Evolutionary conservation across 2,888 invertebrate species (phyloP).

Genomic region (Yponomeuta malinellus): DNA sequence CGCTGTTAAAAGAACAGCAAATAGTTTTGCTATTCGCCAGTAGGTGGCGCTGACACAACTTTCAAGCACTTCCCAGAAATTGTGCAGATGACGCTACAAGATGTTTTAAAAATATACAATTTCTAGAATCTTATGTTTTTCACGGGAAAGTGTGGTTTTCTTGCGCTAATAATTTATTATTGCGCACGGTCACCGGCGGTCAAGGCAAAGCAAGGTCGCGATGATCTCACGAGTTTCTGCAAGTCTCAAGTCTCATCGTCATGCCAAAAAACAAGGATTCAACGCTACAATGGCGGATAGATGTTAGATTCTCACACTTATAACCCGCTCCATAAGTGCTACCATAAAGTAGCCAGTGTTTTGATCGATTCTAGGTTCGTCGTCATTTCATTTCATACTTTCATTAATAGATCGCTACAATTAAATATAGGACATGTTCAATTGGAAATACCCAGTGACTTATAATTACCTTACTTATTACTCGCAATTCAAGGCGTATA

Average conservation of each 20-base stretch:
- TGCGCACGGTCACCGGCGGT: conserved; percentile 23
- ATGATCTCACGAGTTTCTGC: conserved; percentile 4
- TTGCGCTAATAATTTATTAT: conserved; percentile 19
- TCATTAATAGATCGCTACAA: too few relatives aligned
- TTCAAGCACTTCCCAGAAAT: neutral
- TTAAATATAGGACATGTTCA: too few relatives aligned
- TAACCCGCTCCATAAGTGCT: too few relatives aligned
- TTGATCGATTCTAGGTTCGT: too few relatives aligned
- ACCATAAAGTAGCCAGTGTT: too few relatives aligned
- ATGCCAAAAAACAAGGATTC: too few relatives aligned
- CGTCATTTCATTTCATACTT: too few relatives aligned
- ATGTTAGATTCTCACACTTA: too few relatives aligned
- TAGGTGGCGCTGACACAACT: conserved; percentile 29
- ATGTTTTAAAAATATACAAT: neutral
- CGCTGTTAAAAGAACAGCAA: conserved; percentile 14
- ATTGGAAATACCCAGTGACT: too few relatives aligned
- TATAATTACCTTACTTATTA: too few relatives aligned
- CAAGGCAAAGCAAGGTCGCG: conserved; percentile 41
- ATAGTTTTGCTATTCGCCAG: conserved; percentile 22
- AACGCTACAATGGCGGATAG: too few relatives aligned
- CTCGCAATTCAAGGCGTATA: too few relatives aligned
- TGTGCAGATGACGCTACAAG: conserved; percentile 29
- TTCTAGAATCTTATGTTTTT: conserved; percentile 21
- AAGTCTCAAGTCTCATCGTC: neutral
- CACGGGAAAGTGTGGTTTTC: conserved; percentile 34